Evolutionary conservation across 2,888 invertebrate genomes (phyloP).

Genomic region (Ashinkailepas kermadecensis): DNA sequence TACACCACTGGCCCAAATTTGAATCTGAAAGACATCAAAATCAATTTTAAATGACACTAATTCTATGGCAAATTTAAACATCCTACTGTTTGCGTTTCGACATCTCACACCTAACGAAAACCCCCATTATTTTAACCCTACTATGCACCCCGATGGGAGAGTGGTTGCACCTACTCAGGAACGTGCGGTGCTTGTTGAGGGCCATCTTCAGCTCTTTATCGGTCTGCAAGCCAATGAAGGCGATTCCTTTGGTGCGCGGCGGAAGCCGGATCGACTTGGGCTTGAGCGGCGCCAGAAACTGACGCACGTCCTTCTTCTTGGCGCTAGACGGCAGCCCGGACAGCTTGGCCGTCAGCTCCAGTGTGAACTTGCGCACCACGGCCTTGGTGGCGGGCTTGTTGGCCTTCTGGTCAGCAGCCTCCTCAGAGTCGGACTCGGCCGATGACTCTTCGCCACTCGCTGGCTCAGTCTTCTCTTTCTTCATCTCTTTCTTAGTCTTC

Average conservation of each 20-base stretch:
- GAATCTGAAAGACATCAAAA: too few species aligned
- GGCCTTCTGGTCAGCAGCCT: not conserved
- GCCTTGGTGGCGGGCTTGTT: slow-evolving; percentile 54
- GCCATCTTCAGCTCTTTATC: slow-evolving; percentile 72
- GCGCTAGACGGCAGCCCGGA: slow-evolving; percentile 67
- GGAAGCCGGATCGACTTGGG: slow-evolving; percentile 73
- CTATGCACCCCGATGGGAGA: too few species aligned
- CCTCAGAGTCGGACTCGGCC: too few species aligned
- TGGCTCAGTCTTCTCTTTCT: too few species aligned
- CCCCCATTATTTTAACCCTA: too few species aligned
- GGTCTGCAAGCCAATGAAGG: slow-evolving; percentile 81
- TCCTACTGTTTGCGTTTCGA: too few species aligned
- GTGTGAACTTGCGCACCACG: slow-evolving; percentile 75
- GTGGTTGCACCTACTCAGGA: slow-evolving; percentile 63
- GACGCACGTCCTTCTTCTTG: slow-evolving; percentile 69
- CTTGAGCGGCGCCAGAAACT: slow-evolving; percentile 73
- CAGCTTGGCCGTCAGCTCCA: slow-evolving; percentile 52
- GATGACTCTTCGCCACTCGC: too few species aligned
- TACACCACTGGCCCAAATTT: too few species aligned
- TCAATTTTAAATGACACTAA: too few species aligned
- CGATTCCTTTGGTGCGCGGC: slow-evolving; percentile 67
- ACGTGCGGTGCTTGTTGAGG: slow-evolving; percentile 72
- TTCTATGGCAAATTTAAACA: too few species aligned
- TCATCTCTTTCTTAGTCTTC: not conserved
- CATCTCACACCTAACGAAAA: too few species aligned